These are phyloP conservation scores for Chydorus sphaericus DNA, from an alignment of 2,888 invertebrate species.

Conservation along the genomic window DNA sequence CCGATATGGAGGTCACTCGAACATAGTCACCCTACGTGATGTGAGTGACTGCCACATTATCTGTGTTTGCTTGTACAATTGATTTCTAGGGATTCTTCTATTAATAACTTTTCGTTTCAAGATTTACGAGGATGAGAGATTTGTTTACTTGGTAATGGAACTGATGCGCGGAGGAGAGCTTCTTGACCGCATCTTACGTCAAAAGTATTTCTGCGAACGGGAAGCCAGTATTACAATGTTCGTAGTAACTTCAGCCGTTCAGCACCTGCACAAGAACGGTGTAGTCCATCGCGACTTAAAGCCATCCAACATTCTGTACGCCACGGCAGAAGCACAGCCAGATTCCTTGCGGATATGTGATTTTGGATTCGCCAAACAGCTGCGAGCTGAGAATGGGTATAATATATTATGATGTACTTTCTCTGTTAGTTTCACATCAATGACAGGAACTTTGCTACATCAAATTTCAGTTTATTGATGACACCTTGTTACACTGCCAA, in stretches of 20 bases:
- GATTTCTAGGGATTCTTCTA: background rate
- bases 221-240: constrained; percentile 83
- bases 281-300: constrained; percentile 84
- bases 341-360: constrained; percentile 88
- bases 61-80: too few species aligned
- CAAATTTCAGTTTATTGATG: constrained; percentile 86
- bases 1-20: constrained; percentile 85
- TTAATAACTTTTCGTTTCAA: too few species aligned
- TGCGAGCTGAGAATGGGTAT: constrained; percentile 67
- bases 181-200: constrained; percentile 71
- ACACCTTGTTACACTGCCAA: constrained; percentile 99
- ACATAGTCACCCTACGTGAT: constrained; percentile 81
- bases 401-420: background rate
- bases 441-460: too few species aligned
- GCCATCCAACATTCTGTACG: constrained; percentile 92
- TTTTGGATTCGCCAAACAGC: constrained; percentile 95
- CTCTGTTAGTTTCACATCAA: too few species aligned
- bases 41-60: too few species aligned
- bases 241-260: constrained; percentile 71
- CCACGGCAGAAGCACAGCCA: constrained; percentile 56
- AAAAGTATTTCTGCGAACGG: constrained; percentile 68
- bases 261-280: constrained; percentile 89
- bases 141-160: constrained; percentile 86
- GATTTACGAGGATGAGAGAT: constrained; percentile 57
- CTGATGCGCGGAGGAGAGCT: constrained; percentile 86